Percentiles rank a stretch among this genome's conserved stretches.
phyloP scores from a whole-genome alignment of 2,888 invertebrate genomes.

The Apamea sordens region DNA sequence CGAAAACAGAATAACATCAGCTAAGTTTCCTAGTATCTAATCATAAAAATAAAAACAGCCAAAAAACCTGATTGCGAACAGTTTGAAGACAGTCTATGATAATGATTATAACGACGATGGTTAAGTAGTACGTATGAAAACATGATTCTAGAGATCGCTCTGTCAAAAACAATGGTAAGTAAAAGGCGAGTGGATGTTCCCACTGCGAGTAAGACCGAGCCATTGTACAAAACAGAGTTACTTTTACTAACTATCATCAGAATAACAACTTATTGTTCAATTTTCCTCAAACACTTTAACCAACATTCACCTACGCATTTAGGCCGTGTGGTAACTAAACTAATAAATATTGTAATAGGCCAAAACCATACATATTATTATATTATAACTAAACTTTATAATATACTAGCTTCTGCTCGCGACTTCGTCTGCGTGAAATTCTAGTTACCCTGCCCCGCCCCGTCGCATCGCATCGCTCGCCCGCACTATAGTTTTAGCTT shows the following conservation, averaged over 20 bases:
- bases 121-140: conserved; percentile 64
- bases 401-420: neutral
- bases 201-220: conserved; percentile 76
- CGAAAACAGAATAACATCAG: conserved; percentile 73
- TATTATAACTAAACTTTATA: neutral
- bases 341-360: conserved; percentile 37
- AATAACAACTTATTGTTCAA: conserved; percentile 73
- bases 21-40: conserved; percentile 49
- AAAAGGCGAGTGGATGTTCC: conserved; percentile 81
- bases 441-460: too few relatives aligned
- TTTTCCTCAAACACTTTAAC: conserved; percentile 68
- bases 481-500: too few relatives aligned
- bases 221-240: conserved; percentile 78
- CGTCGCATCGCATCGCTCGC: too few relatives aligned
- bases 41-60: conserved; percentile 17
- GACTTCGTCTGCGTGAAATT: too few relatives aligned
- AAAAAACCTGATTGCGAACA: conserved; percentile 13
- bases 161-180: conserved; percentile 82
- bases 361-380: conserved; percentile 9
- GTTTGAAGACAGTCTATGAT: conserved; percentile 37
- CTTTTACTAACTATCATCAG: conserved; percentile 80
- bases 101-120: conserved; percentile 47
- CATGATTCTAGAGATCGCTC: conserved; percentile 66
- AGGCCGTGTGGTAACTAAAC: conserved; percentile 42
- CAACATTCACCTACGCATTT: conserved; percentile 57